Percentiles rank a stretch among this genome's conserved stretches.
Conservation (phyloP, 2,888 invertebrate genomes). For the Callinectes sapidus region DNA sequence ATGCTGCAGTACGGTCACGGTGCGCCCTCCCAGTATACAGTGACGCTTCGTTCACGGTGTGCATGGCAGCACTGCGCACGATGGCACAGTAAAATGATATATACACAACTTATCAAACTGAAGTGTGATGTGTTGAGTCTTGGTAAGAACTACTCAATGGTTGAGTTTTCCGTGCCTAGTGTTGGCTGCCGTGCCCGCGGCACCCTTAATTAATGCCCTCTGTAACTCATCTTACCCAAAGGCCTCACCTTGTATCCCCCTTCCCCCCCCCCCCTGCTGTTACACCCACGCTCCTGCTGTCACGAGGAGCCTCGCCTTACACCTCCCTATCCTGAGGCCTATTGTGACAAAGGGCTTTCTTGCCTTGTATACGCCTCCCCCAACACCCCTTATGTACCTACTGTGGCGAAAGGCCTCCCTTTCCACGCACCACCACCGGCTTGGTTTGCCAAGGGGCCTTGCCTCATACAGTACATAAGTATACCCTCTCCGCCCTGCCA, state of each 20-base stretch:
- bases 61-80: background rate
- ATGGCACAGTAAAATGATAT: background rate
- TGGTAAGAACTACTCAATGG: too few species aligned
- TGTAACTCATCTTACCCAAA: background rate
- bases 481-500: background rate
- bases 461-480: background rate
- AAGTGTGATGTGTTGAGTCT: background rate
- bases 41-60: background rate
- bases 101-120: too few species aligned
- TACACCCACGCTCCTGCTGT: background rate
- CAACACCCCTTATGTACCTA: background rate
- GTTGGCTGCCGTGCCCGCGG: background rate
- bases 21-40: background rate
- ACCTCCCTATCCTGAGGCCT: background rate
- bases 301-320: background rate
- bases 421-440: background rate
- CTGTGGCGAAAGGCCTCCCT: background rate
- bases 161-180: background rate
- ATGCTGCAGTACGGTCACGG: background rate
- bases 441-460: background rate
- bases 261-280: background rate
- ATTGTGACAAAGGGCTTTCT: background rate
- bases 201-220: background rate
- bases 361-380: background rate
- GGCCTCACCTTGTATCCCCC: background rate